Evolutionary conservation across 2,888 invertebrate species (phyloP).

Genomic region (Nomada ruficornis): DNA sequence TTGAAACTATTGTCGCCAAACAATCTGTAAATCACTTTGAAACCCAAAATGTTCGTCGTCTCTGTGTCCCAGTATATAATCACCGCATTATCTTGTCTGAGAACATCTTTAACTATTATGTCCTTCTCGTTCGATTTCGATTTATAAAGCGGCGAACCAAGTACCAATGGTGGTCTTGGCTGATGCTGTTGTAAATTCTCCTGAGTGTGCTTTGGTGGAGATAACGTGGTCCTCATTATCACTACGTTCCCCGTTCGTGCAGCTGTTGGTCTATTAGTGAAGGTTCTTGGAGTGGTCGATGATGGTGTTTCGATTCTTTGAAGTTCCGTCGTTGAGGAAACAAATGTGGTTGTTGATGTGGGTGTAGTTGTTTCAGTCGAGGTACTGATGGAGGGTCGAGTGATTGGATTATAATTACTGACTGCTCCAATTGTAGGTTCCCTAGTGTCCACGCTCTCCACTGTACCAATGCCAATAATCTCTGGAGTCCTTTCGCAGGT

Average conservation of each 20-base stretch:
- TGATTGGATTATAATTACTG: constrained; percentile 77
- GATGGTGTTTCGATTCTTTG: constrained; percentile 68
- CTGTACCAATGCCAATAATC: constrained; percentile 86
- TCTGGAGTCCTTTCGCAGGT: constrained; percentile 83
- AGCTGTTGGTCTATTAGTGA: constrained; percentile 73
- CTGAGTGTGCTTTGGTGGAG: constrained; percentile 69
- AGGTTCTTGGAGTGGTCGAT: constrained; percentile 66
- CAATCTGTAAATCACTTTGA: constrained; percentile 94
- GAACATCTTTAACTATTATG: constrained; percentile 94
- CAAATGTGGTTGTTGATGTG: constrained; percentile 67
- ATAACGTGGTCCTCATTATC: constrained; percentile 79
- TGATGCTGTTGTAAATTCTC: constrained; percentile 84
- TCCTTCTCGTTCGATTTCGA: constrained; percentile 90
- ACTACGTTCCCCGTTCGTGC: constrained; percentile 80
- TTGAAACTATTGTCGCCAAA: constrained; percentile 96
- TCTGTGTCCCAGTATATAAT: constrained; percentile 97
- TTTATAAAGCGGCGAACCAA: constrained; percentile 88
- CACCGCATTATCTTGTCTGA: constrained; percentile 93
- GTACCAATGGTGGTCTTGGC: constrained; percentile 89
- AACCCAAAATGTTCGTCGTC: constrained; percentile 94
- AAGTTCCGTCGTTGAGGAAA: constrained; percentile 57
- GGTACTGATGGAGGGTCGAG: constrained; percentile 76
- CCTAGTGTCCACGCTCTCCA: constrained; percentile 85
- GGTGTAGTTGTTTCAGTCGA: constrained; percentile 73
- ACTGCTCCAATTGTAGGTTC: constrained; percentile 81